Evolutionary conservation across 2,797 vertebrate species (phyloP).

Genomic region (Rhabdomys pumilio): DNA sequence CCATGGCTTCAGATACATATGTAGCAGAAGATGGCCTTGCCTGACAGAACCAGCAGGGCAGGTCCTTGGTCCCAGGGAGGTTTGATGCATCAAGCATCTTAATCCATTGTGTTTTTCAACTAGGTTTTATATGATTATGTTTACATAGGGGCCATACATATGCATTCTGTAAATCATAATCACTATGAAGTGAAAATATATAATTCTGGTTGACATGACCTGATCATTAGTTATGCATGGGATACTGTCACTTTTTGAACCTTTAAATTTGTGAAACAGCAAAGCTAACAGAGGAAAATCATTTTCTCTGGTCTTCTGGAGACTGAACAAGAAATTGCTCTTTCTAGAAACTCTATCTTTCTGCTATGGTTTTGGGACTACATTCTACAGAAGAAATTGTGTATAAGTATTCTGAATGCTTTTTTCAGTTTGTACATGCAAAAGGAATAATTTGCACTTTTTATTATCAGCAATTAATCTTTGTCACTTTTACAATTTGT

Average conservation of each 20-base stretch:
- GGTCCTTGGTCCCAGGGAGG: no score
- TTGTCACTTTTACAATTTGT: background rate
- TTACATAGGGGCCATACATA: no score
- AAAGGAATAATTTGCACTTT: background rate
- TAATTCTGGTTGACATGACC: background rate
- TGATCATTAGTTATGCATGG: background rate
- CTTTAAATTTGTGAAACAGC: background rate
- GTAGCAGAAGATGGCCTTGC: no score
- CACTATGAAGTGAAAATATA: background rate
- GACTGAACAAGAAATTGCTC: background rate
- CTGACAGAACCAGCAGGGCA: no score
- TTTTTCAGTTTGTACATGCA: no score
- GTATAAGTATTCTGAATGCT: background rate
- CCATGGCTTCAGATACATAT: no score
- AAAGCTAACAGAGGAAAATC: background rate
- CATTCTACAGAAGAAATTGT: background rate
- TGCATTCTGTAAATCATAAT: background rate
- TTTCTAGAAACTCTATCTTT: background rate
- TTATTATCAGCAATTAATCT: background rate
- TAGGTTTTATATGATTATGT: background rate
- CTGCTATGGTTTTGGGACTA: background rate
- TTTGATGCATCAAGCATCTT: background rate
- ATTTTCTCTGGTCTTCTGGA: background rate
- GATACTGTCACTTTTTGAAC: background rate
- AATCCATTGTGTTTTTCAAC: background rate